Evolutionary conservation across 2,888 invertebrate species (phyloP).

Genomic region (Caenorhabditis sulstoni): DNA sequence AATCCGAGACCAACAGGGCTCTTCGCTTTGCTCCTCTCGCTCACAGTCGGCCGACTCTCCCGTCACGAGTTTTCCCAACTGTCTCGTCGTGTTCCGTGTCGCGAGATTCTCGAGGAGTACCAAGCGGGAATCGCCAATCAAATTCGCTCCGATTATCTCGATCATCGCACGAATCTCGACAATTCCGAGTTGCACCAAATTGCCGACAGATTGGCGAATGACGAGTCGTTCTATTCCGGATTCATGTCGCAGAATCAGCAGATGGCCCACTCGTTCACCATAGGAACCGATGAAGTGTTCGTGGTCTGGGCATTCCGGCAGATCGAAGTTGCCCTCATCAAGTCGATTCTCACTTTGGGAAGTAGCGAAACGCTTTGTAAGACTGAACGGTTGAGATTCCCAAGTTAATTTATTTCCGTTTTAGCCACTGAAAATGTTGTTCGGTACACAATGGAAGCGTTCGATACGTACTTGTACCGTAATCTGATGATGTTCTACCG

Average conservation of each 20-base stretch:
- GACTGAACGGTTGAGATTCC: too few species aligned
- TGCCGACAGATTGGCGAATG: conserved; percentile 8
- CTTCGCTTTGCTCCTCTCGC: conserved; percentile 23
- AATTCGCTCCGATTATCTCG: not conserved
- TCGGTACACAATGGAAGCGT: not conserved
- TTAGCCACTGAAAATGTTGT: not conserved
- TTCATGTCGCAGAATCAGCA: conserved; percentile 7
- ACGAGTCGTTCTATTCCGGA: conserved; percentile 1
- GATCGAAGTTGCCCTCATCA: conserved; percentile 25
- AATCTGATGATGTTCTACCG: conserved; percentile 18
- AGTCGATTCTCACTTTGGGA: conserved; percentile 16
- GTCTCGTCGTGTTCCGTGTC: conserved; percentile 1
- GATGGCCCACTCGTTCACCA: not conserved
- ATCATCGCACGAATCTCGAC: not conserved
- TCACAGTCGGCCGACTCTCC: conserved; percentile 4
- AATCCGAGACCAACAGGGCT: conserved; percentile 35
- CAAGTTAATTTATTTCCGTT: not conserved
- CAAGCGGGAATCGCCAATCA: not conserved
- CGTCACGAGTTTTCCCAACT: conserved; percentile 24
- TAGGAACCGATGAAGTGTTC: not conserved
- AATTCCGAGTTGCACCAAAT: conserved; percentile 13
- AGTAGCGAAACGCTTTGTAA: too few species aligned
- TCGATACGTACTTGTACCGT: conserved; percentile 26
- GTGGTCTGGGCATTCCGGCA: conserved; percentile 17
- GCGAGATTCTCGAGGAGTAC: not conserved